phyloP scores from a whole-genome alignment of 35 echinoderm and acorn worm genomes.

The Apostichopus parvimensis region DNA sequence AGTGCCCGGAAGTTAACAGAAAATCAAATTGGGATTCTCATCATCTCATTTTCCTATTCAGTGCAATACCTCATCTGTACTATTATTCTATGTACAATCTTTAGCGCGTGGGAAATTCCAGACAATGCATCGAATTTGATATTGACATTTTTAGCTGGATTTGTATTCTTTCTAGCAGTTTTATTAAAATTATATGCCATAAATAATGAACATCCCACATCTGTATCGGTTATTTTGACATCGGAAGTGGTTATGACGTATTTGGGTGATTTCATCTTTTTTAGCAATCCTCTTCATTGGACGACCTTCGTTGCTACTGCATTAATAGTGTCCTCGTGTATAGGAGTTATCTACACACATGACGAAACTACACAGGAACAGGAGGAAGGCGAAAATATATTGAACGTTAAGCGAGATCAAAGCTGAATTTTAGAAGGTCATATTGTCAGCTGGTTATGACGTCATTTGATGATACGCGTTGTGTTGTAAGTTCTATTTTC shows the following conservation, averaged over 20 bases:
- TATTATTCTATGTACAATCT: neutral
- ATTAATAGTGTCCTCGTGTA: neutral
- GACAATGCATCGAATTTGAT: neutral
- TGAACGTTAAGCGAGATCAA: neutral
- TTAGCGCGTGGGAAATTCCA: neutral
- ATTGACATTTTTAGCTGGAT: neutral
- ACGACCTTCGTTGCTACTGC: neutral
- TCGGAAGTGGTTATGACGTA: constrained; percentile 17
- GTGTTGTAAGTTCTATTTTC: too few relatives aligned
- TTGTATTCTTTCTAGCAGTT: neutral
- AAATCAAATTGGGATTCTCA: neutral
- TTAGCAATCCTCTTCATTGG: neutral
- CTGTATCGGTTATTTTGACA: constrained; percentile 9
- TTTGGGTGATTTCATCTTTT: neutral
- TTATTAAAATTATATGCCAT: neutral
- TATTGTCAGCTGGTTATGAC: too few relatives aligned
- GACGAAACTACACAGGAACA: neutral
- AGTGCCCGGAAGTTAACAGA: neutral
- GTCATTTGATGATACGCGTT: too few relatives aligned
- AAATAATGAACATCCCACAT: neutral
- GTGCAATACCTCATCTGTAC: neutral
- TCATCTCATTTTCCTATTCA: neutral
- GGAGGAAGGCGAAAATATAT: neutral
- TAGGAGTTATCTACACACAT: neutral
- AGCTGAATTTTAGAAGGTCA: neutral